Conservation (phyloP, 37 sponge, comb jelly and placozoan species). For the Dysidea cf. avara region DNA sequence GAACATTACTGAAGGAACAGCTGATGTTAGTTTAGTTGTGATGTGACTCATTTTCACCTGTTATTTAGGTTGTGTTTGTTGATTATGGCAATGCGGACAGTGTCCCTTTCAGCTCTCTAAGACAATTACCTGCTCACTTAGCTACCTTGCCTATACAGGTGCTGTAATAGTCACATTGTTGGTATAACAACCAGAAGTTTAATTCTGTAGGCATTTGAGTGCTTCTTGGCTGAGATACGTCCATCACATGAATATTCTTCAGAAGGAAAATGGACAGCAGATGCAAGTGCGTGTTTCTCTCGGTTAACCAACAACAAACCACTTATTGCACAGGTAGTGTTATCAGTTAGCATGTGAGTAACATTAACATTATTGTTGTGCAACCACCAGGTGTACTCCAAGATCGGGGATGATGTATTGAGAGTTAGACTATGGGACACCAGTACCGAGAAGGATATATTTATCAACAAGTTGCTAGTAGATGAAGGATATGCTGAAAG, state of each 20-base stretch:
- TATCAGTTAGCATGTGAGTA: too few relatives aligned
- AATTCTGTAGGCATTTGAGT: constrained; percentile 70
- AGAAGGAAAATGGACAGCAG: constrained; percentile 62
- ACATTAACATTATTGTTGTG: too few relatives aligned
- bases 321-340: constrained; percentile 41
- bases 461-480: constrained; percentile 68
- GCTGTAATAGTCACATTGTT: background rate
- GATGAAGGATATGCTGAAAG: constrained; percentile 51
- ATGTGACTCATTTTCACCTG: background rate
- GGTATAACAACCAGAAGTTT: too few relatives aligned
- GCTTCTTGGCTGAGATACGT: constrained; percentile 60
- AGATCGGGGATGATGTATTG: constrained; percentile 47
- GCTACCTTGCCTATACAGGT: constrained; percentile 32
- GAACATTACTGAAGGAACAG: background rate
- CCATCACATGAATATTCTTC: constrained; percentile 43
- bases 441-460: constrained; percentile 13
- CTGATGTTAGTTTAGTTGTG: background rate
- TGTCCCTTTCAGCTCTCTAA: constrained; percentile 41
- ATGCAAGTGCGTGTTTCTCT: constrained; percentile 40
- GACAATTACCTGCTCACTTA: constrained; percentile 36
- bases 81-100: constrained; percentile 86
- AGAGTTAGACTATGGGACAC: constrained; percentile 74
- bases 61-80: constrained; percentile 65
- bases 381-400: constrained; percentile 77
- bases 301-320: constrained; percentile 48